Evolutionary conservation across 2,113 vertebrate genomes (phyloP).

Genomic region (Hoplias malabaricus): DNA sequence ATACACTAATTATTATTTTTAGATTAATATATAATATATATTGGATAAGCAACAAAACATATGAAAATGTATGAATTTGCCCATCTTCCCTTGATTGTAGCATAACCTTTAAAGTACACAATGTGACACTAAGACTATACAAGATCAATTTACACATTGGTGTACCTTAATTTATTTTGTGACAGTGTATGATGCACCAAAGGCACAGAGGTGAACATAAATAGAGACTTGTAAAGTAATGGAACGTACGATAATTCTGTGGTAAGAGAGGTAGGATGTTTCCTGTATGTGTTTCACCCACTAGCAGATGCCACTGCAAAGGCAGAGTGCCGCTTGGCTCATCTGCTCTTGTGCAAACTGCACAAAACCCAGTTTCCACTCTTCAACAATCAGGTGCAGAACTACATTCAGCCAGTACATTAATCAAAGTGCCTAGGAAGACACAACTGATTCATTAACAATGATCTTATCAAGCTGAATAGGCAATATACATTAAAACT

Average conservation of each 20-base stretch:
- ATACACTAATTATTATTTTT: too few relatives aligned
- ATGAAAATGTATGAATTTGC: too few relatives aligned
- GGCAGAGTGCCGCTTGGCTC: slow-evolving; percentile 29
- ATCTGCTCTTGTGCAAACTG: slow-evolving; percentile 43
- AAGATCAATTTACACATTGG: too few relatives aligned
- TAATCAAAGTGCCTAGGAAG: slow-evolving; percentile 31
- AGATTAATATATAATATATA: too few relatives aligned
- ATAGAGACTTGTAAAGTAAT: not conserved
- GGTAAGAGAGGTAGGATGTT: slow-evolving; percentile 41
- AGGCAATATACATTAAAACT: not conserved
- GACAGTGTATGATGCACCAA: not conserved
- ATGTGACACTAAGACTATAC: too few relatives aligned
- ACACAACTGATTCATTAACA: slow-evolving; percentile 30
- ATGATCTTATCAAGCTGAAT: slow-evolving; percentile 5
- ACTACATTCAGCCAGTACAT: slow-evolving; percentile 14
- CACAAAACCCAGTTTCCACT: slow-evolving; percentile 37
- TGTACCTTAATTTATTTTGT: too few relatives aligned
- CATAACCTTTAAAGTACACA: too few relatives aligned
- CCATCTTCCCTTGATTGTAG: too few relatives aligned
- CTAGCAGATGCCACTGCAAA: slow-evolving; percentile 28
- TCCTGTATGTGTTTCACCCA: slow-evolving; percentile 46
- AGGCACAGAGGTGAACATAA: not conserved
- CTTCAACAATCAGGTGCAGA: slow-evolving; percentile 8
- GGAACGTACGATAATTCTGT: not conserved
- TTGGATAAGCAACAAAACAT: too few relatives aligned